phyloP scores from a whole-genome alignment of 2,797 vertebrate genomes.

The Trematomus bernacchii region DNA sequence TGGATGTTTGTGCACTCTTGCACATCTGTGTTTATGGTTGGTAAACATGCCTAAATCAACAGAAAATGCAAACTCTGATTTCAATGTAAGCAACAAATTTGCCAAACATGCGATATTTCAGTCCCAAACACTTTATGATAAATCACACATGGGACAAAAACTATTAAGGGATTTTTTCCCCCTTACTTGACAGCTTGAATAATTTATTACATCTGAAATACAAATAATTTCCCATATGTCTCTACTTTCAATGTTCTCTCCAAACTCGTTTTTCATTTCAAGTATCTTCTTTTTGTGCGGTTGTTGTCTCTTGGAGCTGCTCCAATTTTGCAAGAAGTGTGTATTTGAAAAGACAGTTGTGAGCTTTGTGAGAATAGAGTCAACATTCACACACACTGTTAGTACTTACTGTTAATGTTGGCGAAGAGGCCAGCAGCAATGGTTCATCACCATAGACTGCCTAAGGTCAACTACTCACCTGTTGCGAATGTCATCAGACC shows the following conservation, averaged over 20 bases:
- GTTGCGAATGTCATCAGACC: too few species aligned
- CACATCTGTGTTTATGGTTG: conserved; percentile 53
- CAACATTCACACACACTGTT: conserved; percentile 5
- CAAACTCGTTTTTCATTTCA: conserved; percentile 4
- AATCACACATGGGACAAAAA: conserved; percentile 21
- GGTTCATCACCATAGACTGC: conserved; percentile 8
- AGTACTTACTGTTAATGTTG: conserved; percentile 12
- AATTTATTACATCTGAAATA: conserved; percentile 22
- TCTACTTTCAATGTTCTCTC: background rate
- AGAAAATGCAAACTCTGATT: conserved; percentile 39
- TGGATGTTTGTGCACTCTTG: conserved; percentile 20
- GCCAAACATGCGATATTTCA: conserved; percentile 23
- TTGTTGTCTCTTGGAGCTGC: conserved; percentile 6
- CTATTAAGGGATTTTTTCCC: background rate
- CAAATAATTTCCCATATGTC: conserved; percentile 11
- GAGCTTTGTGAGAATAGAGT: background rate
- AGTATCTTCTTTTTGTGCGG: background rate
- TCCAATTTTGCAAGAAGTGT: too few species aligned
- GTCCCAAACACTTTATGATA: conserved; percentile 22
- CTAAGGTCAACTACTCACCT: conserved; percentile 1
- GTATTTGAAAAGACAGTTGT: background rate
- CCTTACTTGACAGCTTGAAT: background rate
- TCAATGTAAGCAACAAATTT: conserved; percentile 45
- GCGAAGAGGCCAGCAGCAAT: conserved; percentile 7
- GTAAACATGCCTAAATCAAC: conserved; percentile 53